phyloP scores from a whole-genome alignment of 1,140 invertebrate genomes.

The Reticulitermes speratus region DNA sequence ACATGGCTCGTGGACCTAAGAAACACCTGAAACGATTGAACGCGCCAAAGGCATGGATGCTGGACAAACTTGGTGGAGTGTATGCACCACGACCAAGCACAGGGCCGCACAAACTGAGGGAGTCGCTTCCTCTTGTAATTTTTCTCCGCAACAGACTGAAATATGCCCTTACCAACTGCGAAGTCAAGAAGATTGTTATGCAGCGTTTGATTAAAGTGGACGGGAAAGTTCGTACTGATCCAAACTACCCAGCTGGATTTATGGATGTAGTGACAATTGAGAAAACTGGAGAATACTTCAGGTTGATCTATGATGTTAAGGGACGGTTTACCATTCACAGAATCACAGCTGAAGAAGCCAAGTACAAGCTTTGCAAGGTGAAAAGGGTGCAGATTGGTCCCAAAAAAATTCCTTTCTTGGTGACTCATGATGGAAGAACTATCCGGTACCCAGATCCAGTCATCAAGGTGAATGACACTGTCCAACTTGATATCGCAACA shows the following conservation, averaged over 20 bases:
- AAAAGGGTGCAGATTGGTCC: slow-evolving; percentile 83
- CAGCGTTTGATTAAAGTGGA: slow-evolving; percentile 98
- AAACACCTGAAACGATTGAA: slow-evolving; percentile 99
- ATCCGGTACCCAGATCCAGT: slow-evolving; percentile 98
- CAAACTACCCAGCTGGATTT: slow-evolving; percentile 96
- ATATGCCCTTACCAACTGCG: slow-evolving; percentile 95
- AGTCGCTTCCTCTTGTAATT: slow-evolving; percentile 94
- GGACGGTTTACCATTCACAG: slow-evolving; percentile 96
- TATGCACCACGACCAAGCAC: slow-evolving; percentile 95
- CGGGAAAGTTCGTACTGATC: slow-evolving; percentile 96
- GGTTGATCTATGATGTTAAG: slow-evolving; percentile 98
- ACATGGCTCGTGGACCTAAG: slow-evolving; percentile 87
- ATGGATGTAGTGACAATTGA: slow-evolving; percentile 99
- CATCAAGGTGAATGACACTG: slow-evolving; percentile 95
- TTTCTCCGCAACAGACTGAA: slow-evolving; percentile 97
- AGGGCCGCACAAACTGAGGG: slow-evolving; percentile 96
- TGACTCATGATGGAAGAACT: slow-evolving; percentile 97
- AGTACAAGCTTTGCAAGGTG: slow-evolving; percentile 99
- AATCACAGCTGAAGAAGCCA: slow-evolving; percentile 95
- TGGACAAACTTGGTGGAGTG: slow-evolving; percentile 98
- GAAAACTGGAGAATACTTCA: slow-evolving; percentile 96
- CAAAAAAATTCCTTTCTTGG: slow-evolving; percentile 93
- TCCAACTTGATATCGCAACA: slow-evolving; percentile 92
- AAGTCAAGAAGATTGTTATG: slow-evolving; percentile 98
- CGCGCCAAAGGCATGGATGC: slow-evolving; percentile 99